Base-by-base conservation (phyloP, 2,113 vertebrate species). In the Eulemur rufifrons region DNA sequence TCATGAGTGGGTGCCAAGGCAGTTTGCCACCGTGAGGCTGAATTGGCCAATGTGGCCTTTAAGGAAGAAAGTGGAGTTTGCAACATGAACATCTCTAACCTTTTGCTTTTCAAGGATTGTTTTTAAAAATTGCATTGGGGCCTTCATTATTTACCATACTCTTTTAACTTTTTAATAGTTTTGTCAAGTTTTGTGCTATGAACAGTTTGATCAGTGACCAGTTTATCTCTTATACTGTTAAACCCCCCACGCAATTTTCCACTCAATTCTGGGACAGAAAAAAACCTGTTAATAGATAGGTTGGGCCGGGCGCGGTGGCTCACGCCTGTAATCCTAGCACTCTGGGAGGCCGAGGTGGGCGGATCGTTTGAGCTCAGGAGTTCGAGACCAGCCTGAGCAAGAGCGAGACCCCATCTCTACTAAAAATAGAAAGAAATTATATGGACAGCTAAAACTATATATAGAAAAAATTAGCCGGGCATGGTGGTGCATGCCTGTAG, bases 101-200 rank as follows among this genome's bases (percentile, higher is more conserved):
- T 96, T 97, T 98, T 96, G 96, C 94, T 96, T 98, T 98, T 96
- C 94, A 96, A 66, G 83, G 95, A 95, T 95, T 91, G 91, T 98
- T 84, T 45, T 52, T 12, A 90, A 96, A 96, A 97, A 94, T 95
- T 94, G 86, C 96, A 91, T 92, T 95, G 96, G 92, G 96, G 95
- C 73, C 97, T 97, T 98, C 96, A 2, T 94, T 97, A 97, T 96
- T 97, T 96, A 97, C 95, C 96, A 91, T 94, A 20, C 39, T 59
- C 93, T 94, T 98, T 95, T 98, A 96, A 96, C 95, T 54, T 77
- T 95, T 82, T 95, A 97, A 94, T 37, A 89, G 97, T 96, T 95
- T 95, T 95, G 95, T 98, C 37, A 0, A 94, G 94, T 97, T 98
- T 98, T 98, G 87, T 93, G 94, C 92, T 95, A 95, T 71, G 95